phyloP scores from a whole-genome alignment of 2,113 vertebrate species.

The Irena cyanogastra region DNA sequence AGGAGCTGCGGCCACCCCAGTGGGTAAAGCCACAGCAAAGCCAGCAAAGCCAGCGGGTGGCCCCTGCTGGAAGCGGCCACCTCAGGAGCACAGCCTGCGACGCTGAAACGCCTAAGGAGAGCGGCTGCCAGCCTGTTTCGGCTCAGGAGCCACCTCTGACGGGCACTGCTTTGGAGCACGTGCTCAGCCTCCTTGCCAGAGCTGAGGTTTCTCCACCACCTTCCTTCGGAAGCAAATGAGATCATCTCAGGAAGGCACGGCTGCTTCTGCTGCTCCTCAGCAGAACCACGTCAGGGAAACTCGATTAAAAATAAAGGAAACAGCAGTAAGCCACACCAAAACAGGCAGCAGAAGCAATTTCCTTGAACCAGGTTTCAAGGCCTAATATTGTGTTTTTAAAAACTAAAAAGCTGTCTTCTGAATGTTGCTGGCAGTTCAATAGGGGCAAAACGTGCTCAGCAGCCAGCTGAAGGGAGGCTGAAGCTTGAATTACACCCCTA shows the following conservation, averaged over 20 bases:
- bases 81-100: neutral
- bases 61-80: fast-evolving
- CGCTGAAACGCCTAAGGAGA: neutral
- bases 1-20: neutral
- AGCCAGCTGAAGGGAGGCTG: neutral
- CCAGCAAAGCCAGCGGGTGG: neutral
- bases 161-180: fast-evolving
- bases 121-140: neutral
- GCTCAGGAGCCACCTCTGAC: neutral
- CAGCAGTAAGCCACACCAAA: neutral
- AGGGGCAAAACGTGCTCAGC: neutral
- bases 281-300: neutral
- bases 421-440: neutral
- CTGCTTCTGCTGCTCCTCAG: neutral
- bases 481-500: neutral
- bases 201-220: neutral
- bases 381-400: neutral
- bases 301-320: slow-evolving; percentile 40
- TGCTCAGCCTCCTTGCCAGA: fast-evolving
- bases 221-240: neutral
- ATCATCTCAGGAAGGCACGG: neutral
- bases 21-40: neutral
- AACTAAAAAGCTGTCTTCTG: neutral
- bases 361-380: neutral
- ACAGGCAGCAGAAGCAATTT: neutral